Evolutionary conservation across 2,888 invertebrate species (phyloP), one percentile per base, ranked within the genome.

Genomic region (Scaptodrosophila latifasciaeformis): DNA sequence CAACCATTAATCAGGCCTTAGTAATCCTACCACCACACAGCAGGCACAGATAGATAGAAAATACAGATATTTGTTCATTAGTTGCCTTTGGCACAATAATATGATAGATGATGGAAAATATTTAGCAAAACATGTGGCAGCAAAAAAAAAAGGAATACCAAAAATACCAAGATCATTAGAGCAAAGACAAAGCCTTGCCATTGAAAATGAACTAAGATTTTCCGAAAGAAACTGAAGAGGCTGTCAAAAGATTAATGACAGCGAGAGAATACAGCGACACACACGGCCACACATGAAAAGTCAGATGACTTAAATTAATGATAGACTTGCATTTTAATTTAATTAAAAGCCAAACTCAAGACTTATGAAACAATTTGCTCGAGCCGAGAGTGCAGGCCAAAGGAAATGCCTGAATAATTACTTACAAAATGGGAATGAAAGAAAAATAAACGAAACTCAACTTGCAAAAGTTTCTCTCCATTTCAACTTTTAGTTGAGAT

Each of bases 161-260:
- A n/a, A n/a, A n/a, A n/a, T n/a, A n/a, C n/a, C n/a, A n/a, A n/a
- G 80, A 79, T 74, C 72, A 79, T 74, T 74, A 76, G 72, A 76
- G 10, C 15, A 17, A 17, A 40, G 43, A 67, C 68, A 79, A 76
- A 79, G 72, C 59, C 60, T 67, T 74, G 77, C 72, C 80, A 76
- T 74, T 74, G 80, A 74, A 79, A 72, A 57, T 67, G 62, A 39
- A 48, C 53, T 56, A 65, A 50, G 30, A 66, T 56, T 68, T 63
- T 53, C 54, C 47, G 51, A 60, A 4, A 21, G 17, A 2, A 2
- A 13, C 42, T 15, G 30, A 24, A 39, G 45, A 57, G 57, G 7
- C 60, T 69, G 72, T 66, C 70, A 62, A 74, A 79, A 74, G 72
- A 74, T 74, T 74, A 74, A 74, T 74, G 77, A 76, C 72, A 72